Conservation (phyloP, 2,797 vertebrate genomes). For the Garrulus glandarius region DNA sequence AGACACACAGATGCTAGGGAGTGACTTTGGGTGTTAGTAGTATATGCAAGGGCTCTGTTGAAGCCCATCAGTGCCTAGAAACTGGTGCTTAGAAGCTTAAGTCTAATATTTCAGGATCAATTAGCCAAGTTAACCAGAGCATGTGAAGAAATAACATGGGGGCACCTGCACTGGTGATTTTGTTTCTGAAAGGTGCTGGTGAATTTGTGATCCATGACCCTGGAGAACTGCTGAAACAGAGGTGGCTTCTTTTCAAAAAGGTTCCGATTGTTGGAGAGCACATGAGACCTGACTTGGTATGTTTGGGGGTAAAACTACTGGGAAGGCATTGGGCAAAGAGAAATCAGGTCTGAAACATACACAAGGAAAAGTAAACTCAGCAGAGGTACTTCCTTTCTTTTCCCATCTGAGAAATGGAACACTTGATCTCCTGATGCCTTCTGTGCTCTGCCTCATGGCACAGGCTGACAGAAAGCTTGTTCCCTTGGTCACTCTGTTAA, state of each 20-base stretch:
- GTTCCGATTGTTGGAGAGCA: neutral
- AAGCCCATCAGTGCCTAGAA: neutral
- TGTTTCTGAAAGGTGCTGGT: neutral
- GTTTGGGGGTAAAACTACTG: neutral
- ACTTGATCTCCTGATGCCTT: neutral
- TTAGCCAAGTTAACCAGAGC: neutral
- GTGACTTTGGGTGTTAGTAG: neutral
- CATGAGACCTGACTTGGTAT: neutral
- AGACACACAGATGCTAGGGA: neutral
- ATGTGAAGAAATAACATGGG: neutral
- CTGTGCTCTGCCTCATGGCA: neutral
- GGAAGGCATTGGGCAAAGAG: neutral
- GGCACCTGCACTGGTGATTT: neutral
- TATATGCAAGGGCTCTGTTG: neutral
- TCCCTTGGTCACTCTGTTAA: neutral
- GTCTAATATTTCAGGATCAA: neutral
- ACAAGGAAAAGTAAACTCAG: neutral
- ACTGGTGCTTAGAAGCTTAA: neutral
- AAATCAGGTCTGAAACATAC: neutral
- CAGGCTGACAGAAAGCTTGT: neutral
- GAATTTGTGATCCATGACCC: neutral
- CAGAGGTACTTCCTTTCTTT: neutral
- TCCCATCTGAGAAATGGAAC: neutral
- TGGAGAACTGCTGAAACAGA: neutral
- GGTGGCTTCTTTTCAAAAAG: neutral